These are phyloP conservation scores for Enteromius paludinosus DNA, from an alignment of 2,797 vertebrate species.

Conservation along the genomic window DNA sequence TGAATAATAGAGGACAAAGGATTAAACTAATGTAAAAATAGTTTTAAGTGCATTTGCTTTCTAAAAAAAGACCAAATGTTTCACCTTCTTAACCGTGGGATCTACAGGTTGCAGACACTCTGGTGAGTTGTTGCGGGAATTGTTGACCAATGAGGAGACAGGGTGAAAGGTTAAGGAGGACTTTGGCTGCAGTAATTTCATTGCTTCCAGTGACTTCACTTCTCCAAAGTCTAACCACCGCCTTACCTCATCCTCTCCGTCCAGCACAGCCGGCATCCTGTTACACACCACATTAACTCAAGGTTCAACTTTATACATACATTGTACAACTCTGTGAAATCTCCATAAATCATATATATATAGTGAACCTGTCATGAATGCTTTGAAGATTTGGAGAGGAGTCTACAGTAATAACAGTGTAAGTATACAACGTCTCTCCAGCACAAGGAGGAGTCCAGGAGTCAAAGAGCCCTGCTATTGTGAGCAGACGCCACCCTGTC, in stretches of 20 bases:
- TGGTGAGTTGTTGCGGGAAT: constrained; percentile 83
- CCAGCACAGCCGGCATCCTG: constrained; percentile 96
- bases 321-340: background rate
- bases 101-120: constrained; percentile 86
- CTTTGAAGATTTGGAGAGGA: constrained; percentile 83
- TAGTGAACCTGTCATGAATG: constrained; percentile 90
- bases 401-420: constrained; percentile 90
- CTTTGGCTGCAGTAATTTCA: constrained; percentile 87
- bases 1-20: background rate
- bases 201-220: constrained; percentile 85
- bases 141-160: constrained; percentile 91
- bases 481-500: constrained; percentile 87
- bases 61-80: background rate
- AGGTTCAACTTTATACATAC: background rate
- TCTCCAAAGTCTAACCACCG: constrained; percentile 92
- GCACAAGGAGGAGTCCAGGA: constrained; percentile 88
- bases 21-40: background rate
- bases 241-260: constrained; percentile 90
- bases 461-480: constrained; percentile 96
- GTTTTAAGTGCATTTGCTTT: background rate
- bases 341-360: background rate
- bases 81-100: constrained; percentile 79
- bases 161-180: constrained; percentile 88
- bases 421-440: constrained; percentile 87
- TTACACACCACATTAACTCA: constrained; percentile 25